phyloP scores from a whole-genome alignment of 1,140 invertebrate species.

The Battus philenor region DNA sequence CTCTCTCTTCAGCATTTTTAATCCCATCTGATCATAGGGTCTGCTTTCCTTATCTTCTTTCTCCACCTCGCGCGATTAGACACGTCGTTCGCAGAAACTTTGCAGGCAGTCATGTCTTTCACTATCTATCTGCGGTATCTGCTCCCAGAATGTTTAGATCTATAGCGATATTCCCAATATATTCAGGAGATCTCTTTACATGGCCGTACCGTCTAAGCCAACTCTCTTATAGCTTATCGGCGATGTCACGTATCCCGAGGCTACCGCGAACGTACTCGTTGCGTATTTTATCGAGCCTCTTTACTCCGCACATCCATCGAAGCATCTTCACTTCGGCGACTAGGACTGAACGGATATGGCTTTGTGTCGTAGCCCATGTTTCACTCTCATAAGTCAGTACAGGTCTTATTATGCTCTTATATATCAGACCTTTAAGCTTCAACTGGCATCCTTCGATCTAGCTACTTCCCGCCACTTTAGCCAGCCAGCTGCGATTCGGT shows the following conservation, averaged over 20 bases:
- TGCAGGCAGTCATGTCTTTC: no score
- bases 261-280: background rate
- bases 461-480: constrained; percentile 16
- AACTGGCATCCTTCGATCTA: constrained; percentile 16
- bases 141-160: no score
- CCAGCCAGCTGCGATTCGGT: constrained; percentile 10
- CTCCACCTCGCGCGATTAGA: no score
- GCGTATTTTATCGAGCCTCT: background rate
- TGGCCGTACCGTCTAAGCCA: no score
- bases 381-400: constrained; percentile 15
- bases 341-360: background rate
- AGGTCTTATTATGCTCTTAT: constrained; percentile 17
- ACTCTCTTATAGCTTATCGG: no score
- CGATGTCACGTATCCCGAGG: background rate
- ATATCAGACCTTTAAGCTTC: constrained; percentile 17
- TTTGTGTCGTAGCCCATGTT: constrained; percentile 10
- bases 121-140: no score
- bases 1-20: no score
- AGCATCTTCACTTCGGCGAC: constrained; percentile 18
- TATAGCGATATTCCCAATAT: no score
- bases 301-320: constrained; percentile 7
- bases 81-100: no score
- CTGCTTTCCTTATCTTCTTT: no score
- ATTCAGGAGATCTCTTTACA: no score
- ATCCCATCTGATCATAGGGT: no score